phyloP scores from a whole-genome alignment of 2,797 vertebrate genomes.

The Hephaestus fuliginosus region DNA sequence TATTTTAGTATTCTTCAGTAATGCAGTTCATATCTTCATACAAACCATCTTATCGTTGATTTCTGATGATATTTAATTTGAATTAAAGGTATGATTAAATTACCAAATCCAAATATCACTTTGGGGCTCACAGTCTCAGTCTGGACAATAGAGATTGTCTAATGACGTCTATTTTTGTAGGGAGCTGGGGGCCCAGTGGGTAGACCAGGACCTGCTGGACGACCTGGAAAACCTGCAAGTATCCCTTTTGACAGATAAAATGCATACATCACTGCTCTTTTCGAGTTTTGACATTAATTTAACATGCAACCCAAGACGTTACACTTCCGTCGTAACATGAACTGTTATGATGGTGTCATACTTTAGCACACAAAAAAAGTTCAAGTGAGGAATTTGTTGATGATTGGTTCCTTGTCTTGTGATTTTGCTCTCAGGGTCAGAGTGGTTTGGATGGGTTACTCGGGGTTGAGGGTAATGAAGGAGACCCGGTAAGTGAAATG shows the following conservation, averaged over 20 bases:
- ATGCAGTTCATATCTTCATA: neutral
- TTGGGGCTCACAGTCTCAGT: neutral
- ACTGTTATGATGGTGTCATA: neutral
- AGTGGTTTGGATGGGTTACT: conserved; percentile 84
- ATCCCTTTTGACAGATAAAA: conserved; percentile 47
- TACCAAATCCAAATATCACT: neutral
- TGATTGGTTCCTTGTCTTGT: conserved; percentile 22
- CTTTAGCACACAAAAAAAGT: neutral
- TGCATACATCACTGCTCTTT: neutral
- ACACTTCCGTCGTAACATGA: too few relatives aligned
- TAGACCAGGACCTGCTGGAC: conserved; percentile 73
- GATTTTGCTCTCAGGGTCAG: conserved; percentile 72
- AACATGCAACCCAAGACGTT: neutral
- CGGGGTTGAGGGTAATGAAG: conserved; percentile 86
- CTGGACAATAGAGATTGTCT: neutral
- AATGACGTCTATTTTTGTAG: conserved; percentile 60
- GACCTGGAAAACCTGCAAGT: conserved; percentile 81
- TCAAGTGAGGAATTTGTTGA: neutral
- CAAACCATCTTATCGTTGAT: neutral
- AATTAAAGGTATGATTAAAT: neutral
- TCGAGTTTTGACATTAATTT: neutral
- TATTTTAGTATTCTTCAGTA: neutral
- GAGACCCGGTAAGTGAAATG: conserved; percentile 79
- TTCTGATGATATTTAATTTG: neutral
- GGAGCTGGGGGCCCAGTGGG: conserved; percentile 76